Evolutionary conservation across 2,888 invertebrate genomes (phyloP).

Genomic region (Ditylenchus weischeri): DNA sequence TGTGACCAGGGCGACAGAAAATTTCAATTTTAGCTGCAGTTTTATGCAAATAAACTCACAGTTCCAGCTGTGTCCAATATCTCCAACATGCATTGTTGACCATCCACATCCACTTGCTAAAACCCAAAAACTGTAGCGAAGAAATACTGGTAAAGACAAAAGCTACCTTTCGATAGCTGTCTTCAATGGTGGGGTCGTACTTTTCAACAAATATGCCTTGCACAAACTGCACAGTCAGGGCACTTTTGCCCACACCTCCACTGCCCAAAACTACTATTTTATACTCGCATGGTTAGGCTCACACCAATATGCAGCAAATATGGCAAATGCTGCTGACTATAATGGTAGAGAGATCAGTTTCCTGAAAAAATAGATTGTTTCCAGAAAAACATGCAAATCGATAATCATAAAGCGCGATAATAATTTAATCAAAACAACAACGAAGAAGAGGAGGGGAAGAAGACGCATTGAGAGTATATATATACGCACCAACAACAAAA

Average conservation of each 20-base stretch:
- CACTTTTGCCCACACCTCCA: conserved; percentile 99
- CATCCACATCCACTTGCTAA: conserved; percentile 72
- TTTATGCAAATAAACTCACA: conserved; percentile 6
- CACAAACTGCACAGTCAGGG: conserved; percentile 66
- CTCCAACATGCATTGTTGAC: conserved; percentile 95
- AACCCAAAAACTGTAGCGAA: background rate
- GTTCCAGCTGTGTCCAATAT: conserved; percentile 98
- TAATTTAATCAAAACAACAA: too few species aligned
- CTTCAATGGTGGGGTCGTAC: conserved; percentile 98
- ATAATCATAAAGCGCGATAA: too few species aligned
- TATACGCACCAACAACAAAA: too few species aligned
- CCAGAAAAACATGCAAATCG: too few species aligned
- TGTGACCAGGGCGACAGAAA: too few species aligned
- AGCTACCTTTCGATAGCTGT: conserved; percentile 85
- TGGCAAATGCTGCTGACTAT: background rate
- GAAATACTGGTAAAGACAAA: background rate
- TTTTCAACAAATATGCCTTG: conserved; percentile 94
- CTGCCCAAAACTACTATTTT: conserved; percentile 99
- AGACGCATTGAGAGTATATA: too few species aligned
- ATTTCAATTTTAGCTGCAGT: too few species aligned
- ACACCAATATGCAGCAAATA: too few species aligned
- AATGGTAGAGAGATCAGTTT: background rate
- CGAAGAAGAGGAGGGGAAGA: too few species aligned
- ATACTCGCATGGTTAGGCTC: conserved; percentile 80
- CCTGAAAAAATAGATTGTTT: background rate